phyloP scores from a whole-genome alignment of 2,888 invertebrate species.

The Asteroscopus sphinx region DNA sequence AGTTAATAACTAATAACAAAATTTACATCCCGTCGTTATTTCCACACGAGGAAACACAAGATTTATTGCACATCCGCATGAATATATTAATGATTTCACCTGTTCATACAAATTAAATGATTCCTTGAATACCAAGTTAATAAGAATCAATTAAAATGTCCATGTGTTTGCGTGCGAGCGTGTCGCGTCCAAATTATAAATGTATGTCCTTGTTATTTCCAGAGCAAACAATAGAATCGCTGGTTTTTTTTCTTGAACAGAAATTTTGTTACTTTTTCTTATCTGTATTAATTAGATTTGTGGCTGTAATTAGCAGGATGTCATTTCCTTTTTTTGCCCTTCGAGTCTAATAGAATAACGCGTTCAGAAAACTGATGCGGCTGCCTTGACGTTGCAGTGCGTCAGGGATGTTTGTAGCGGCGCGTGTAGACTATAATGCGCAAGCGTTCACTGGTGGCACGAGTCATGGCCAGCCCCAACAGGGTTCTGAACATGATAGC shows the following conservation, averaged over 20 bases:
- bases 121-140: slow-evolving; percentile 8
- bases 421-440: too few relatives aligned
- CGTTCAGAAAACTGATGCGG: too few relatives aligned
- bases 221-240: slow-evolving; percentile 34
- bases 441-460: too few relatives aligned
- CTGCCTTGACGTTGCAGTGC: too few relatives aligned
- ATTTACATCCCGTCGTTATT: slow-evolving; percentile 15
- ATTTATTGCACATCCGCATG: slow-evolving; percentile 24
- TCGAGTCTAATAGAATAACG: too few relatives aligned
- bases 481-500: too few relatives aligned
- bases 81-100: slow-evolving; percentile 20
- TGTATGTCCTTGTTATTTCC: too few relatives aligned
- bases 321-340: too few relatives aligned
- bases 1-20: too few relatives aligned
- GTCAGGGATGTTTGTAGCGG: too few relatives aligned
- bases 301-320: slow-evolving; percentile 4
- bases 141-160: slow-evolving; percentile 23
- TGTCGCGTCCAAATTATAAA: slow-evolving; percentile 25
- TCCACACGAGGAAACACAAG: slow-evolving; percentile 12
- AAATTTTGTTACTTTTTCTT: slow-evolving; percentile 32
- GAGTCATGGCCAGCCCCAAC: too few relatives aligned
- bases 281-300: slow-evolving; percentile 12
- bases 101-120: slow-evolving; percentile 10
- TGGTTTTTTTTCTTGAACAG: slow-evolving; percentile 13
- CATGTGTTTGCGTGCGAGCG: slow-evolving; percentile 35